Evolutionary conservation across 2,113 vertebrate species (phyloP).

Genomic region (Cnemophilus loriae): DNA sequence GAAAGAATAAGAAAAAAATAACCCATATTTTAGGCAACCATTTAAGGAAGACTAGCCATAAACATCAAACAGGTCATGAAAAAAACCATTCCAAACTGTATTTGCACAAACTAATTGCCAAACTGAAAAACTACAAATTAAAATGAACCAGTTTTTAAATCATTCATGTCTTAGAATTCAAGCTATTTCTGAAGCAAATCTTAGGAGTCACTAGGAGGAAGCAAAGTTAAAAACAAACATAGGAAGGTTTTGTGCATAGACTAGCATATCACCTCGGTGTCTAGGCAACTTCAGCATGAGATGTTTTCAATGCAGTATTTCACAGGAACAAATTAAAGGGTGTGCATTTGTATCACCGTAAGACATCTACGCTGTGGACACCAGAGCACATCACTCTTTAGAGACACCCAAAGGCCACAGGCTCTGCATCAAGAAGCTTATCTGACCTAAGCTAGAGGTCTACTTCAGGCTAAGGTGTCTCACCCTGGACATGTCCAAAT

Average conservation of each 20-base stretch:
- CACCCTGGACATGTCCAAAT: neutral
- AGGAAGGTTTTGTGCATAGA: neutral
- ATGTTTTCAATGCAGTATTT: neutral
- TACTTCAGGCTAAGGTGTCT: neutral
- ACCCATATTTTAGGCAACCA: neutral
- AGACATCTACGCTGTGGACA: neutral
- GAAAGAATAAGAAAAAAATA: neutral
- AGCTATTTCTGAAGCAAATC: neutral
- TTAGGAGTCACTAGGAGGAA: neutral
- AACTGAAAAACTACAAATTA: neutral
- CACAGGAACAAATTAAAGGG: neutral
- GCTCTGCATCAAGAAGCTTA: neutral
- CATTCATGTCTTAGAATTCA: neutral
- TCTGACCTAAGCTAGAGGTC: neutral
- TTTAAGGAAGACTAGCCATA: neutral
- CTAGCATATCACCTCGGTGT: neutral
- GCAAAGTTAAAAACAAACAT: neutral
- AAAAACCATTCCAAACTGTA: neutral
- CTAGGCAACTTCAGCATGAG: neutral
- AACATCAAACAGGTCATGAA: neutral
- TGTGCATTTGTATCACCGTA: rapidly evolving
- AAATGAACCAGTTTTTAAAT: neutral
- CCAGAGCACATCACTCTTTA: neutral
- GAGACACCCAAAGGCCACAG: neutral
- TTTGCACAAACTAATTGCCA: neutral